phyloP scores from a whole-genome alignment of 2,888 invertebrate genomes.

The Iphiclides podalirius region DNA sequence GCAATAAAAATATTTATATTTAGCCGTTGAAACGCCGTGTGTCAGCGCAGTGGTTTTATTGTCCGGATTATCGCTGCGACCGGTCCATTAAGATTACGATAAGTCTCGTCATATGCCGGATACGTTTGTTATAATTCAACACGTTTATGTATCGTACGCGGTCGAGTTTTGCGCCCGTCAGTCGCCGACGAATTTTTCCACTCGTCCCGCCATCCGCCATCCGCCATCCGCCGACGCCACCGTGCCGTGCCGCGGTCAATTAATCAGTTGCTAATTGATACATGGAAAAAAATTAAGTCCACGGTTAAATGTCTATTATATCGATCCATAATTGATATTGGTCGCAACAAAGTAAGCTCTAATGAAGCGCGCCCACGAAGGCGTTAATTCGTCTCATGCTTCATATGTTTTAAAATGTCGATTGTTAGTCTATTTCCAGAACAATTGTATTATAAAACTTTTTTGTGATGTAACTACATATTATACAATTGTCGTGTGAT shows the following conservation, averaged over 20 bases:
- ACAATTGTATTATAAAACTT: background rate
- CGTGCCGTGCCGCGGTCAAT: constrained; percentile 14
- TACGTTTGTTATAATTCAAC: constrained; percentile 12
- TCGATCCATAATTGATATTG: constrained; percentile 6
- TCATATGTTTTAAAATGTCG: background rate
- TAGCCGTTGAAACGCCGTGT: background rate
- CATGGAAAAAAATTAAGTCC: constrained; percentile 3
- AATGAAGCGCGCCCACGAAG: background rate
- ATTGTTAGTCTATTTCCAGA: background rate
- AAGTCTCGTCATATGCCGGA: constrained; percentile 7
- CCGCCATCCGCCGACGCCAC: background rate
- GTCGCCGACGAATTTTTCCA: constrained; percentile 17
- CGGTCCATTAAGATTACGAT: constrained; percentile 18
- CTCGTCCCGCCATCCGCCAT: background rate
- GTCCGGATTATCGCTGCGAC: constrained; percentile 7
- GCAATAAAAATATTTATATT: background rate
- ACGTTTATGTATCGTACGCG: constrained; percentile 4
- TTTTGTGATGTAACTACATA: too few relatives aligned
- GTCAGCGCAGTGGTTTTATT: constrained; percentile 3
- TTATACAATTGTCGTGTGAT: too few relatives aligned
- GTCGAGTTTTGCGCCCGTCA: background rate
- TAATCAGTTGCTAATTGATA: constrained; percentile 17
- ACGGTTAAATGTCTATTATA: constrained; percentile 5
- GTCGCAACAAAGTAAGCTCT: constrained; percentile 10
- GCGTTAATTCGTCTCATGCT: background rate